Evolutionary conservation across 2,113 vertebrate species (phyloP).

Genomic region (Miniopterus natalensis): DNA sequence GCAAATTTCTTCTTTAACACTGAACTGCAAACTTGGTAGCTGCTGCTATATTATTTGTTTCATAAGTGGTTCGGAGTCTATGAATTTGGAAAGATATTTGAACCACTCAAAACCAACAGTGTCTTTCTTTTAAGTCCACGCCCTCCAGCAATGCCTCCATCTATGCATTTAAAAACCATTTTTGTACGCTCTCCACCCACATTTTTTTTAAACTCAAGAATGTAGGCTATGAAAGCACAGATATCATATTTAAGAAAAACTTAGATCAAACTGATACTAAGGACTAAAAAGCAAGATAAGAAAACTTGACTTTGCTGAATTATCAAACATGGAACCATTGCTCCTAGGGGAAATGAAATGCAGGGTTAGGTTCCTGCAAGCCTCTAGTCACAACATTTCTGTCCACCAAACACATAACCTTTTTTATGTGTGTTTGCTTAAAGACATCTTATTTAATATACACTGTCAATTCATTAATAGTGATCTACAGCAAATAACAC

Average conservation of each 20-base stretch:
- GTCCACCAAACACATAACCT: not conserved
- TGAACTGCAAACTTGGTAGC: not conserved
- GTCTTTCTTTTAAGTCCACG: not conserved
- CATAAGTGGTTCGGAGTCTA: not conserved
- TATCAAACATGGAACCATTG: not conserved
- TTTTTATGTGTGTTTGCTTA: not conserved
- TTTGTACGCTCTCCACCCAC: not conserved
- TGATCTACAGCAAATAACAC: not conserved
- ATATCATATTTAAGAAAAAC: conserved; percentile 1
- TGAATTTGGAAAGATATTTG: conserved; percentile 36
- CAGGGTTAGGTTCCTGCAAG: not conserved
- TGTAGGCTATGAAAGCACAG: not conserved
- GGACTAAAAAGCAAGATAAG: conserved; percentile 1
- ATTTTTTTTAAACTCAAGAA: not conserved
- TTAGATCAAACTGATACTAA: not conserved
- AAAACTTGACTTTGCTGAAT: conserved; percentile 16
- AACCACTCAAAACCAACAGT: not conserved
- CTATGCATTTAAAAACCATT: not conserved
- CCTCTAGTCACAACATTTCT: not conserved
- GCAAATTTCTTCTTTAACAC: conserved; percentile 32
- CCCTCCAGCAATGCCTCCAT: not conserved
- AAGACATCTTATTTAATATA: not conserved
- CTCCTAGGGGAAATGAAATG: not conserved
- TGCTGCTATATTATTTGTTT: conserved; percentile 5
- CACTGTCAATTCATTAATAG: not conserved